Evolutionary conservation across 2,888 invertebrate genomes (phyloP).

Genomic region (Dynastes maya): DNA sequence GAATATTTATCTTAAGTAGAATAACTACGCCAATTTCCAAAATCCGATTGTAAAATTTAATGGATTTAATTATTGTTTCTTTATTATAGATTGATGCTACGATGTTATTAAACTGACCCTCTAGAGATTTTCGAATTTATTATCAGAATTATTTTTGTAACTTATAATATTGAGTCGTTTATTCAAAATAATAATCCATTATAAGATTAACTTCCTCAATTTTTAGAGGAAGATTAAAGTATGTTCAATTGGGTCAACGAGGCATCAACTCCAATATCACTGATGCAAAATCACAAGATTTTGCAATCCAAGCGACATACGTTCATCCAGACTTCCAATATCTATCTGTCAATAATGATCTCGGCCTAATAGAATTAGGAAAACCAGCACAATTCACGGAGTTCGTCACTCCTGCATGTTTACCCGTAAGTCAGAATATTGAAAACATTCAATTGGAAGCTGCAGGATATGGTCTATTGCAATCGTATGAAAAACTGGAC

Average conservation of each 20-base stretch:
- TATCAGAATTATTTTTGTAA: too few species aligned
- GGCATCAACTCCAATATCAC: background rate
- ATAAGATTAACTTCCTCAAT: too few species aligned
- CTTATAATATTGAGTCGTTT: too few species aligned
- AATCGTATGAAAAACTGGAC: background rate
- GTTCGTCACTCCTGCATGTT: slow-evolving; percentile 76
- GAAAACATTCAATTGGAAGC: slow-evolving; percentile 68
- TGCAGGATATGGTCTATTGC: slow-evolving; percentile 13
- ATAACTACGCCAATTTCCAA: too few species aligned
- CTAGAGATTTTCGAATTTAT: too few species aligned
- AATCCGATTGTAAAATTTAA: too few species aligned
- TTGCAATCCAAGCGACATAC: slow-evolving; percentile 26
- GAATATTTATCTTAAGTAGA: too few species aligned
- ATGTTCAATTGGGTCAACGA: slow-evolving; percentile 5
- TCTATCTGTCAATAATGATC: slow-evolving; percentile 73
- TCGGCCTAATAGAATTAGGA: slow-evolving; percentile 76
- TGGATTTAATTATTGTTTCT: too few species aligned
- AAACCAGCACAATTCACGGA: slow-evolving; percentile 70
- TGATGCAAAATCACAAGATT: slow-evolving; percentile 33
- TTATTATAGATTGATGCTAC: too few species aligned
- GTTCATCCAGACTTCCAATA: slow-evolving; percentile 38
- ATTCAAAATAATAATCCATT: too few species aligned
- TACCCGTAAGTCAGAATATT: slow-evolving; percentile 68
- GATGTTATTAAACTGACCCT: too few species aligned
- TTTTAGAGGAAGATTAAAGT: slow-evolving; percentile 19